phyloP scores from a whole-genome alignment of 2,113 vertebrate genomes.

The Mastomys coucha region DNA sequence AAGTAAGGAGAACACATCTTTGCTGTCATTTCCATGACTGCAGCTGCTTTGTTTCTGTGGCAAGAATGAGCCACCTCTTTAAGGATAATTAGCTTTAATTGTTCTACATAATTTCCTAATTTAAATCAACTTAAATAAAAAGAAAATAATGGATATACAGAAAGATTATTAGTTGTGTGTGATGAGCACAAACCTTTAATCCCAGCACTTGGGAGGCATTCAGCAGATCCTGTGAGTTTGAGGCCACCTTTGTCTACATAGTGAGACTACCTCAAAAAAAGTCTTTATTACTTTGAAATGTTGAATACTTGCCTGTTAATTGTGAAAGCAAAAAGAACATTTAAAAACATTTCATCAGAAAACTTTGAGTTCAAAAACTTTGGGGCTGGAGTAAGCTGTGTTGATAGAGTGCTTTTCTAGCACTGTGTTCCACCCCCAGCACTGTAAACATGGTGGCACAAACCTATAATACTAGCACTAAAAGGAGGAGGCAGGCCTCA shows the following conservation, averaged over 20 bases:
- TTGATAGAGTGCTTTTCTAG: neutral
- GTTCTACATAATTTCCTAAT: slow-evolving; percentile 21
- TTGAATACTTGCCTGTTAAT: slow-evolving; percentile 41
- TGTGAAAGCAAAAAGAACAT: slow-evolving; percentile 57
- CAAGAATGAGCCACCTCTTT: slow-evolving; percentile 19
- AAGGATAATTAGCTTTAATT: slow-evolving; percentile 33
- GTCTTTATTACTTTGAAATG: slow-evolving; percentile 48
- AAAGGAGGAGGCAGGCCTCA: neutral
- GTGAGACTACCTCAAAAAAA: neutral
- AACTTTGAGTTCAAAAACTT: slow-evolving; percentile 54
- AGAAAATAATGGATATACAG: slow-evolving; percentile 6
- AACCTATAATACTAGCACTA: neutral
- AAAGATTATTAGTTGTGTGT: slow-evolving; percentile 4
- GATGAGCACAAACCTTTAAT: neutral
- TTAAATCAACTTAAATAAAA: slow-evolving; percentile 52
- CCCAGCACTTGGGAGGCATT: neutral
- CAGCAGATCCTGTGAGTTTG: neutral
- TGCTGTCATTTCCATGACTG: slow-evolving; percentile 44
- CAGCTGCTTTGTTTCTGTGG: slow-evolving; percentile 36
- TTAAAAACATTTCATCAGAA: slow-evolving; percentile 37
- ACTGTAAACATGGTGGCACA: neutral
- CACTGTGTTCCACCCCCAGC: neutral
- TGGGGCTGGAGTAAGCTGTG: neutral
- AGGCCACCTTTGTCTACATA: neutral
- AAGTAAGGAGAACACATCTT: neutral